phyloP scores from a whole-genome alignment of 2,113 vertebrate genomes.

The Oceanites oceanicus region DNA sequence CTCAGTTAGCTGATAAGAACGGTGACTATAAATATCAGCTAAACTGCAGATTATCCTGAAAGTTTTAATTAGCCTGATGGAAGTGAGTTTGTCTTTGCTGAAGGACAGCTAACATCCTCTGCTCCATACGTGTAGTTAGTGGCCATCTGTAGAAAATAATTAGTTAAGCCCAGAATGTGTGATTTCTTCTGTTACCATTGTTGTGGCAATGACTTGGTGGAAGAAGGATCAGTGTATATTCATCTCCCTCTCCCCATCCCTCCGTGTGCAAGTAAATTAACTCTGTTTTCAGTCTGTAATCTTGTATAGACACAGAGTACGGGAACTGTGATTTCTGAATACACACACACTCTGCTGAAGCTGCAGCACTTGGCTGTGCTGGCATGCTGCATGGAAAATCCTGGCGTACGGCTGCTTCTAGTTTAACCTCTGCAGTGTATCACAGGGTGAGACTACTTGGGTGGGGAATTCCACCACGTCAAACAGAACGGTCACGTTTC shows the following conservation, averaged over 20 bases:
- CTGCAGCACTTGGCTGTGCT: neutral
- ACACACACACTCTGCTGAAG: neutral
- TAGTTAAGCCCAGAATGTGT: neutral
- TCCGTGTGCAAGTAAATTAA: neutral
- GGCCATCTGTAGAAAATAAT: neutral
- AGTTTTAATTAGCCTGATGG: slow-evolving; percentile 52
- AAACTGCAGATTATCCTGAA: slow-evolving; percentile 39
- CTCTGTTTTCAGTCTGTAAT: neutral
- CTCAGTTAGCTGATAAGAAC: slow-evolving; percentile 14
- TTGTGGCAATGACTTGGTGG: slow-evolving; percentile 8
- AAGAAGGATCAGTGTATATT: neutral
- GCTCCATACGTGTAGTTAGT: neutral
- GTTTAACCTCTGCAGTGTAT: neutral
- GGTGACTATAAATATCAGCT: slow-evolving; percentile 37
- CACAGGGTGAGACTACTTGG: fast-evolving
- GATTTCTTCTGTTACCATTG: neutral
- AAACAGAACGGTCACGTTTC: fast-evolving
- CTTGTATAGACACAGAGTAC: neutral
- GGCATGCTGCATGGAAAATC: neutral
- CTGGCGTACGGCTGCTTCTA: no score
- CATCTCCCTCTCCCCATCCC: neutral
- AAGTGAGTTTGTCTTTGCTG: slow-evolving; percentile 14
- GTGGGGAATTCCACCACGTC: no score
- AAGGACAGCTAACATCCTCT: neutral
- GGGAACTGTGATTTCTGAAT: neutral